Base-by-base conservation (phyloP, 1,140 invertebrate genomes). In the Trachelipus rathkii region DNA sequence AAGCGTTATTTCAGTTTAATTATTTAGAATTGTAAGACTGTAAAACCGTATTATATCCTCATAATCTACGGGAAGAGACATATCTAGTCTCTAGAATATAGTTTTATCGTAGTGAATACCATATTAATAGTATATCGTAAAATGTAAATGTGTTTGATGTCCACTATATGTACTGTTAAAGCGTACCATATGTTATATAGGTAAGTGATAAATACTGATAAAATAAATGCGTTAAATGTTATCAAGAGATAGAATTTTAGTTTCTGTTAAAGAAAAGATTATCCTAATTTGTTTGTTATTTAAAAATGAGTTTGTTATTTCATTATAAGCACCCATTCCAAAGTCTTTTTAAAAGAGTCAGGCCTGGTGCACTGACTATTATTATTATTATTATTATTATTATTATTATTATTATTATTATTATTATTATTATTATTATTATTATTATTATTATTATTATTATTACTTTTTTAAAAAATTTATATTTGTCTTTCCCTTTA, bases 61-160 rank as follows among this genome's bases (percentile, higher is more conserved):
- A 60, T 33, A 33, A 33, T 60, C 50, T 60, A 60, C 50, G 2
- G 19, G 50, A 60, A 60, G 50, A 60, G 50, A 60, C 50, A 60
- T 60, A 60, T 60, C 50, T 60, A 60, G 50, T 60, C 50, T 60
- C n/a, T 60, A 60, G 50, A 13, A 60, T 60, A n/a, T 60, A 60
- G 50, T 60, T 60, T 33, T 60, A 60, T 60, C 8, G 2, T 60
- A 60, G 50, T 60, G 8, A 60, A 50, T n/a, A n/a, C 6, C 33
- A 60, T 60, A 60, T 60, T 60, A 60, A 50, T 50, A 50, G 9
- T n/a, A n/a, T n/a, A n/a, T n/a, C n/a, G n/a, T n/a, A n/a, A n/a
- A n/a, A n/a, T n/a, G n/a, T n/a, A 50, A 50, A 15, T 50, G 15
- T 50, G 15, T 50, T 10, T 50, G 15, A n/a, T n/a, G n/a, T n/a